phyloP scores from a whole-genome alignment of 2,888 invertebrate genomes.

The Temnothorax rugatulus region DNA sequence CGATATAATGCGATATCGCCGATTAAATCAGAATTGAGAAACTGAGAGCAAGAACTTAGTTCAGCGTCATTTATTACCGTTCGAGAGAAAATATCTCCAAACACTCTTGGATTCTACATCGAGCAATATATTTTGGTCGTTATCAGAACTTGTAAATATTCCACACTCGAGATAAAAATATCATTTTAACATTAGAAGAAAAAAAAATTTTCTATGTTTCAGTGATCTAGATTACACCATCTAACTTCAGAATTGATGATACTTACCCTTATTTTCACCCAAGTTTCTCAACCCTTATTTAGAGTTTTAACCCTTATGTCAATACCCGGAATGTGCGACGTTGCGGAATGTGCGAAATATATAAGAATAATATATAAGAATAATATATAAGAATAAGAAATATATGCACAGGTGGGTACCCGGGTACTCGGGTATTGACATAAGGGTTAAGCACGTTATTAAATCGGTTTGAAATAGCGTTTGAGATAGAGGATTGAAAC shows the following conservation, averaged over 20 bases:
- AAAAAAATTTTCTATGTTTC: background rate
- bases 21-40: conserved; percentile 26
- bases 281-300: background rate
- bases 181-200: background rate
- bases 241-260: background rate
- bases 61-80: background rate
- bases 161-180: background rate
- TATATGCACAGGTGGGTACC: too few relatives aligned
- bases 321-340: too few relatives aligned
- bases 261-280: background rate
- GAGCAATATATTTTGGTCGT: background rate
- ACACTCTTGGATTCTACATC: background rate
- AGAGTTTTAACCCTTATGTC: too few relatives aligned
- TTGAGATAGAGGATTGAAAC: background rate
- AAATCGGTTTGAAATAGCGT: background rate
- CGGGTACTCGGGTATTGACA: too few relatives aligned
- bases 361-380: too few relatives aligned
- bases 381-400: too few relatives aligned
- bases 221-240: background rate
- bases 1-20: background rate
- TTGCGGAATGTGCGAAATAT: too few relatives aligned
- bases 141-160: conserved; percentile 6
- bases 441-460: background rate
- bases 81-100: background rate
- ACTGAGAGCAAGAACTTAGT: background rate